Base-by-base conservation (phyloP, 2,888 invertebrate genomes). In the Formica aserva region DNA sequence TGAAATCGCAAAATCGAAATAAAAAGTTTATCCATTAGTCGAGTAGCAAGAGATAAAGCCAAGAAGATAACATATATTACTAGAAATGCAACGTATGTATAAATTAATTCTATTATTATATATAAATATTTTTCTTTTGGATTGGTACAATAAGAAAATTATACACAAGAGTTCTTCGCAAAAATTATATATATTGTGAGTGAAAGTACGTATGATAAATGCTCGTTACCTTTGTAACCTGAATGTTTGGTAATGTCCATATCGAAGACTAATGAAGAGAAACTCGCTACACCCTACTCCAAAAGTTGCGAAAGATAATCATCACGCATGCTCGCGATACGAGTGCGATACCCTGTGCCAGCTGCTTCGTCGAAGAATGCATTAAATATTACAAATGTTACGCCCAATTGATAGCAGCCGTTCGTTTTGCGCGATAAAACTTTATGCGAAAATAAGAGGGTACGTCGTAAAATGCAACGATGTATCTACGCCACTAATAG, bases 331-430 rank as follows among this genome's bases (percentile, higher is more conserved):
- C 29, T 38, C n/a, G 22, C 9, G 15, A 18, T 3, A 1, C 13
- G n/a, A 38, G 66, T 55, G 13, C 38, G 26, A 26, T 0, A 26
- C 0, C 76, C 62, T 66, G 11, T 45, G 45, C 0, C 45, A 48
- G 4, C 13, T n/a, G 45, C 1, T 26, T 55, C 38, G 26, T 18
- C 35, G 38, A 67, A 29, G 26, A 55, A 18, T 32, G 8, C 41
- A 77, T 67, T 77, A 77, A 77, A 66, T 77, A 77, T 66, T 77
- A 77, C 52, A 18, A 26, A 41, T 67, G 67, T 55, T 77, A 65
- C 35, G 15, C 15, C 11, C 22, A 38, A 11, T 66, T 66, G 38
- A 29, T 55, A 38, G 55, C 55, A 67, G 9, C 26, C 9, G 2
- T 76, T 52, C 29, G 22, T 26, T 75, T 75, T 1, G 29, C 32